Evolutionary conservation across 2,888 invertebrate genomes (phyloP), one percentile per base, ranked within the genome.

Genomic region (Pristionchus japonicus): DNA sequence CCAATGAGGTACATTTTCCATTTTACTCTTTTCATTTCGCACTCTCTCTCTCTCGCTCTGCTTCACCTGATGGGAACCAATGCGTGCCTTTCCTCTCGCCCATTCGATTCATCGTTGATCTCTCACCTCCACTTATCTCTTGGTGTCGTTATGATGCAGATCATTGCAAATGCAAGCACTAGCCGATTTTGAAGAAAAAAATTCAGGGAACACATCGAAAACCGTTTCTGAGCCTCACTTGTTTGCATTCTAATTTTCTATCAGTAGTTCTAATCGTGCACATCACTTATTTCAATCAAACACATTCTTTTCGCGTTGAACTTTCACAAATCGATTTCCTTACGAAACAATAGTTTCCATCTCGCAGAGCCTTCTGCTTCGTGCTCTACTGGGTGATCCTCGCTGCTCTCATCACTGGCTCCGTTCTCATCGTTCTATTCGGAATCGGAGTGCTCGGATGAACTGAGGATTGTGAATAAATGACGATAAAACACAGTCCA

Each of bases 311-410:
- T 47, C 47, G 6, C 47, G 13, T 47, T 47, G 6, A 6, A 6
- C n/a, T 13, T 23, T 61, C 1, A 61, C n/a, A 3, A 23, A n/a
- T 23, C 27, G 23, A 61, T 20, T 61, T 61, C 4, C 27, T 7
- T n/a, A 61, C 23, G n/a, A n/a, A n/a, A n/a, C n/a, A n/a, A n/a
- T n/a, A n/a, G n/a, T n/a, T n/a, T n/a, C n/a, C n/a, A 7, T 64
- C 11, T n/a, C 43, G n/a, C 43, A 77, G 77, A 34, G 77, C n/a
- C 15, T 77, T 77, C 47, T 77, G 77, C 17, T 40, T 77, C 43
- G 20, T 77, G n/a, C 77, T 77, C 77, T 77, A 77, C 43, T 77
- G 77, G 77, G 77, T 20, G 47, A 47, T 77, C 23, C 77, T 77
- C 7, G 43, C 43, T 47, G 77, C 77, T 77, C 77, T 77, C 43